Conservation (phyloP, 2,888 invertebrate genomes). For the Erebia aethiops region DNA sequence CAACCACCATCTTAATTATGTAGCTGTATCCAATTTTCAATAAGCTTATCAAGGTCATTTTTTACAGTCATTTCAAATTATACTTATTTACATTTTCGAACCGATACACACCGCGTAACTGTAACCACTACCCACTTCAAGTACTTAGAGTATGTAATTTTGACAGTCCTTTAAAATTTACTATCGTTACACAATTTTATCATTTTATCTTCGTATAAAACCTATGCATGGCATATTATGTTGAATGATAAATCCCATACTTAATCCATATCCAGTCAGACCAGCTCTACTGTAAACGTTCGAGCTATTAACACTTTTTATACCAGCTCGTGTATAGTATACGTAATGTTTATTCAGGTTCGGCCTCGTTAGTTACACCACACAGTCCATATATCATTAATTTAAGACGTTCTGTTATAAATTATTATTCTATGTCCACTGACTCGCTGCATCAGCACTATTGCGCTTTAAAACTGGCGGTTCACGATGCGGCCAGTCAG, state of each 20-base stretch:
- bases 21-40: too few relatives aligned
- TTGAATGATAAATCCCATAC: neutral
- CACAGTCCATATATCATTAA: conserved; percentile 20
- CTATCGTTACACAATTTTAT: neutral
- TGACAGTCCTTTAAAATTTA: neutral
- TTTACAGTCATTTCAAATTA: too few relatives aligned
- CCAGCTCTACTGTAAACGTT: conserved; percentile 38
- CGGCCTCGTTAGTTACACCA: conserved; percentile 26
- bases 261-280: conserved; percentile 22
- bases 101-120: too few relatives aligned
- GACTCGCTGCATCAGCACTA: too few relatives aligned
- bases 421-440: too few relatives aligned
- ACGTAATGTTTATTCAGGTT: conserved; percentile 37
- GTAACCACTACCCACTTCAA: too few relatives aligned
- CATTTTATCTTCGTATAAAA: neutral
- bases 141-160: neutral
- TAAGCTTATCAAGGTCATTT: too few relatives aligned
- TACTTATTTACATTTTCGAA: too few relatives aligned
- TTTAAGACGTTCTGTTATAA: conserved; percentile 28
- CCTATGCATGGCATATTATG: conserved; percentile 6
- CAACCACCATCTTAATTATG: too few relatives aligned
- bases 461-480: too few relatives aligned
- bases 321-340: conserved; percentile 45
- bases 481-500: too few relatives aligned
- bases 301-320: conserved; percentile 46